A percentile compares a stretch with the other conserved stretches of the same genome.
Evolutionary conservation across 2,797 vertebrate species (phyloP).

Genomic region (Gymnothorax javanicus): DNA sequence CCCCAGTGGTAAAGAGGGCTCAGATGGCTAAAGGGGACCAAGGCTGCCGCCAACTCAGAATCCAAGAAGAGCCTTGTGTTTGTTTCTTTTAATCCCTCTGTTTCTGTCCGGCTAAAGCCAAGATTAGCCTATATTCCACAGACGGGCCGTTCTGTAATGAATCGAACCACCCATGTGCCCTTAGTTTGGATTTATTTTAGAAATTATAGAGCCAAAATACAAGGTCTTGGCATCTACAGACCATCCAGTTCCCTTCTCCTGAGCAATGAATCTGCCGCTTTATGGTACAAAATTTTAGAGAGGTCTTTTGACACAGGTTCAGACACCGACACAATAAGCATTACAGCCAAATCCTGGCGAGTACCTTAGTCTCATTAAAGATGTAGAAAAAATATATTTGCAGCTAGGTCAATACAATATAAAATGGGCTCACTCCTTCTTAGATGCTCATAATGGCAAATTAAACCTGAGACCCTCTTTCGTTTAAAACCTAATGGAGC

Average conservation of each 20-base stretch:
- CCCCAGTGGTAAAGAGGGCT: background rate
- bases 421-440: too few species aligned
- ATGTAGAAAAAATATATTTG: background rate
- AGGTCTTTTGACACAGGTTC: too few species aligned
- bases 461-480: too few species aligned
- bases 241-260: background rate
- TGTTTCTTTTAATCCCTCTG: slow-evolving; percentile 61
- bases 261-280: too few species aligned
- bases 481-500: too few species aligned
- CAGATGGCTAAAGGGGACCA: background rate
- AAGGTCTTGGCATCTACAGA: background rate
- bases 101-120: slow-evolving; percentile 63
- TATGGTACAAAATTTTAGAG: background rate
- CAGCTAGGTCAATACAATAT: too few species aligned
- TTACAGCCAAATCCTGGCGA: background rate
- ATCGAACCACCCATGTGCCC: background rate
- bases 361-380: background rate
- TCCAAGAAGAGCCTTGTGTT: slow-evolving; percentile 47
- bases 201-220: background rate
- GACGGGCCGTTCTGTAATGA: slow-evolving; percentile 44
- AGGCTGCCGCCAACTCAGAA: background rate
- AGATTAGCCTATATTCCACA: slow-evolving; percentile 68
- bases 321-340: too few species aligned
- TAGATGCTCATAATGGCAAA: too few species aligned
- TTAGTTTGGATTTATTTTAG: background rate